Base-by-base conservation (phyloP, 2,888 invertebrate species). In the Pammene fasciana region DNA sequence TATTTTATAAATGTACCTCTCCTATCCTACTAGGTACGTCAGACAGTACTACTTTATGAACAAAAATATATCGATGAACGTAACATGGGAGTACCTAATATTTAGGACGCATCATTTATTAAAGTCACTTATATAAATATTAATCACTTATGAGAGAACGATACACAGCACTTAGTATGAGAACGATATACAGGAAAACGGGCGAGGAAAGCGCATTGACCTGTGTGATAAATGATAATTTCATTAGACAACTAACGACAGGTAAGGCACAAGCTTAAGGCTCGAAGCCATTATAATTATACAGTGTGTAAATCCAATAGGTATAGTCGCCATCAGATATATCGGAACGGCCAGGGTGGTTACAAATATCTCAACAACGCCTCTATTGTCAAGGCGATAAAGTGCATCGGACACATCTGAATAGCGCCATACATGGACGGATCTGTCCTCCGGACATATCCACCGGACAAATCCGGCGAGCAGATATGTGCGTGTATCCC, bases 201-300 rank as follows among this genome's bases (percentile, higher is more conserved):
- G 48, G 13, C 52, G 52, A 52, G 26, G 52, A 16, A 48, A 50
- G 61, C 18, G 36, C 61, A 61, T 48, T 61, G 61, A 50, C 61
- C 61, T 61, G 61, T 50, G n/a, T n/a, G n/a, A n/a, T n/a, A n/a
- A n/a, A n/a, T n/a, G 36, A 43, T 54, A 64, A 64, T 64, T 64
- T 64, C 64, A 64, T 64, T 64, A 61, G 61, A 50, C 18, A 50
- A 50, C 61, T 61, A n/a, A 61, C 61, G 26, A 26, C 26, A 26
- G 14, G 11, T 50, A 48, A 38, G 61, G 61, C 50, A 16, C 18
- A 9, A 38, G 50, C 36, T 36, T 34, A 10, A 14, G 18, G 43
- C 43, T 16, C 34, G 18, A 18, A 38, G 50, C 1, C 14, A 16
- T 11, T 48, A 26, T 26, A 26, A n/a, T n/a, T n/a, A n/a, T n/a